Evolutionary conservation across 2,888 invertebrate genomes (phyloP).

Genomic region (Peribatodes rhomboidaria): DNA sequence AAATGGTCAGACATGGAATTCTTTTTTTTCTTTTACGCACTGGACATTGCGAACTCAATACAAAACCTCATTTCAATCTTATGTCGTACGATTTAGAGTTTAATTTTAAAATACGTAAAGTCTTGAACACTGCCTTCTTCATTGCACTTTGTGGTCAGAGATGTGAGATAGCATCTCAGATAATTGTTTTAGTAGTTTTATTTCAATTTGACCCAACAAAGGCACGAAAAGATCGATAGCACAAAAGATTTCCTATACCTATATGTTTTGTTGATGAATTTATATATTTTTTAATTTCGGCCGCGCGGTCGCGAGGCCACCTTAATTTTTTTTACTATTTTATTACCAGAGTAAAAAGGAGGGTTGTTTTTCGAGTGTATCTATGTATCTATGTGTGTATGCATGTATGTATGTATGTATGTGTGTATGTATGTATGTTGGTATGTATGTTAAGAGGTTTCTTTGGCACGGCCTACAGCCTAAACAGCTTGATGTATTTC

Average conservation of each 20-base stretch:
- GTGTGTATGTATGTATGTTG: no score
- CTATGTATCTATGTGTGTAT: no score
- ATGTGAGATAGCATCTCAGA: slow-evolving; percentile 54
- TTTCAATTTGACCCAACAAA: neutral
- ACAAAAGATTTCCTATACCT: neutral
- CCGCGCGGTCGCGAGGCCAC: no score
- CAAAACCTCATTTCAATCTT: slow-evolving; percentile 49
- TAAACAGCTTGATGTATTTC: no score
- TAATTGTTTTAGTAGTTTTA: slow-evolving; percentile 28
- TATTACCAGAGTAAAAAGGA: no score
- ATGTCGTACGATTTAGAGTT: slow-evolving; percentile 34
- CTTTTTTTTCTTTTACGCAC: slow-evolving; percentile 79
- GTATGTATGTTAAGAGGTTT: no score
- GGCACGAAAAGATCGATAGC: neutral
- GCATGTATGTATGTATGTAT: no score
- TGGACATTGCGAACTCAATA: slow-evolving; percentile 81
- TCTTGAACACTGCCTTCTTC: slow-evolving; percentile 8
- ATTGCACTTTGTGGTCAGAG: slow-evolving; percentile 53
- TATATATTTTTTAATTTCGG: neutral
- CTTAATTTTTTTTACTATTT: no score
- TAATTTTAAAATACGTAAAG: slow-evolving; percentile 26
- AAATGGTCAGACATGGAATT: slow-evolving; percentile 86
- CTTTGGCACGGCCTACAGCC: no score
- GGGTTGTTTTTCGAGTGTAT: no score
- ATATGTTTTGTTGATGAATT: neutral